These are phyloP conservation scores for Rhodinocichla rosea DNA, from an alignment of 2,113 vertebrate genomes.

Conservation along the genomic window DNA sequence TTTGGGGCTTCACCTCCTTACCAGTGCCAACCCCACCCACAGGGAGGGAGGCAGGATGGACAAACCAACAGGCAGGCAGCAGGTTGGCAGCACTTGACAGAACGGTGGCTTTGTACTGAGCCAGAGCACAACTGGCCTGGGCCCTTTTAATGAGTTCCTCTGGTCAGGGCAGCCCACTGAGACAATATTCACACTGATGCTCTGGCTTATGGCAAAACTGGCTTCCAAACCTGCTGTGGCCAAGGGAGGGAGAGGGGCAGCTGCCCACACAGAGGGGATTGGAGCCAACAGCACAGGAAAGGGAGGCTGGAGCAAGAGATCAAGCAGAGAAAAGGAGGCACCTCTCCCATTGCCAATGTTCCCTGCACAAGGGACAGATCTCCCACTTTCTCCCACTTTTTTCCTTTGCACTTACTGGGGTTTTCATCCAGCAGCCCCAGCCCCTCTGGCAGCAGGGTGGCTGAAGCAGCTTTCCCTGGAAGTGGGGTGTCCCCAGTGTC, in stretches of 20 bases:
- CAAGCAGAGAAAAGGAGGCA: accelerated
- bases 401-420: neutral
- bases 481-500: accelerated
- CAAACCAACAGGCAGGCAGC: accelerated
- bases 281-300: accelerated
- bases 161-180: neutral
- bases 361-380: neutral
- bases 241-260: neutral
- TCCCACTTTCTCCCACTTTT: accelerated
- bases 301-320: neutral
- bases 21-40: neutral
- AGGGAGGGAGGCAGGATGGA: neutral
- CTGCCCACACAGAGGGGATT: neutral
- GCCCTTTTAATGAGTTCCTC: slow-evolving; percentile 32
- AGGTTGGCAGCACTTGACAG: neutral
- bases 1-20: neutral
- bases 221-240: neutral
- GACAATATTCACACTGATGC: slow-evolving; percentile 30
- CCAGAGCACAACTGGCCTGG: neutral
- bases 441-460: accelerated
- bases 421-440: neutral
- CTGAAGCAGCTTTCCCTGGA: neutral
- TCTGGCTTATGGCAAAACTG: slow-evolving; percentile 41
- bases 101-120: neutral
- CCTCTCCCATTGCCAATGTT: accelerated